Base-by-base conservation (phyloP, 2,113 vertebrate species). In the Trogon melanurus region DNA sequence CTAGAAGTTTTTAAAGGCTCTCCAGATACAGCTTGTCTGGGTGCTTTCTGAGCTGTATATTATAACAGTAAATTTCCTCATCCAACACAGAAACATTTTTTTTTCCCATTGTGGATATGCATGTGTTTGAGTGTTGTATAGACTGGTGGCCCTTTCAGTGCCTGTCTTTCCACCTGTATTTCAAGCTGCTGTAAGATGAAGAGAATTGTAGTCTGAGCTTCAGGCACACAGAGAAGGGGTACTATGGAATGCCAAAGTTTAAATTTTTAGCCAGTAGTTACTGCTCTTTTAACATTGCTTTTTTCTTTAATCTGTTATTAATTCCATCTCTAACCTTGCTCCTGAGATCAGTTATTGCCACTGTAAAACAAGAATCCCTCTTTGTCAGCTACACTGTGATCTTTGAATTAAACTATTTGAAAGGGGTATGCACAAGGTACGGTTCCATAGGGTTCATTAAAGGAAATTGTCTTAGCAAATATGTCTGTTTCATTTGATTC, bases 391-490 rank as follows among this genome's bases (percentile, higher is more conserved):
- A 44, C 62, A 47, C 74, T 95, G 27, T 95, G 84, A 97, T 96
- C 94, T 97, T 96, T 71, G 88, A 96, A 94, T 97, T 97, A 95
- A 92, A 88, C 56, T 69, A 6, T 92, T 96, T 96, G 91, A 95
- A 96, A 67, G 53, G 93, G 67, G 57, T 74, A 86, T 47, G 66
- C 36, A 29, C 66, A 73, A 92, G 81, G 91, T 97, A 91, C 8
- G 1, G 92, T 97, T 98, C 98, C 97, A 97, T 70, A 74, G 95
- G 93, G 91, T 98, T 97, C 97, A 97, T 98, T 96, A 97, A 97
- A 98, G 97, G 96, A 98, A 97, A 97, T 97, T 91, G 83, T 96
- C 89, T 97, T 96, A 97, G 94, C 93, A 96, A 98, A 97, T 96
- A 96, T 73, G 91, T 96, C 97, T 97, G 88, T 97, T 98, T 95